phyloP scores from a whole-genome alignment of 2,888 invertebrate species.

The Nemapogon koenigi region DNA sequence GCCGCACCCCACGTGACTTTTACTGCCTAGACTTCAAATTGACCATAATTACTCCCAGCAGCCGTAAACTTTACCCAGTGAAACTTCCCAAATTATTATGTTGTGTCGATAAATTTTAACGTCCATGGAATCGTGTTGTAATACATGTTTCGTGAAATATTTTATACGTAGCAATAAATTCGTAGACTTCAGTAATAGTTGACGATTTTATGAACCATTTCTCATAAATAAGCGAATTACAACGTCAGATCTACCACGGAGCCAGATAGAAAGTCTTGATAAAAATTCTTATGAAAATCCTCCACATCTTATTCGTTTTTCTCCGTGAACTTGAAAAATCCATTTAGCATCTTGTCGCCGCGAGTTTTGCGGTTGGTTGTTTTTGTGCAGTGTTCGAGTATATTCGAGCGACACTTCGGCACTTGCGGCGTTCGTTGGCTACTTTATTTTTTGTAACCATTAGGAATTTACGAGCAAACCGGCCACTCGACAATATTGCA shows the following conservation, averaged over 20 bases:
- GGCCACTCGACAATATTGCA: slow-evolving; percentile 61
- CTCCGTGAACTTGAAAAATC: slow-evolving; percentile 42
- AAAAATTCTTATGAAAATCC: too few species aligned
- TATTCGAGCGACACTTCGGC: slow-evolving; percentile 28
- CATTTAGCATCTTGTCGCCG: slow-evolving; percentile 33
- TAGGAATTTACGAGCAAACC: slow-evolving; percentile 58
- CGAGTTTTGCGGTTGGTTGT: slow-evolving; percentile 44
- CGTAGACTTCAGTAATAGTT: too few species aligned
- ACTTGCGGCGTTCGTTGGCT: slow-evolving; percentile 25
- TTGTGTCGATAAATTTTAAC: too few species aligned
- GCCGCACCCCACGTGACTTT: slow-evolving; percentile 4
- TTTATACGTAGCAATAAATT: slow-evolving; percentile 4
- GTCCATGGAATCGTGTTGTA: not conserved
- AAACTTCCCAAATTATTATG: too few species aligned
- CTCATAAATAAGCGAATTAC: too few species aligned
- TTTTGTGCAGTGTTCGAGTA: slow-evolving; percentile 30
- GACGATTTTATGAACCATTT: too few species aligned
- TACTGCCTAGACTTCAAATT: slow-evolving; percentile 6
- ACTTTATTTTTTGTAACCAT: slow-evolving; percentile 54
- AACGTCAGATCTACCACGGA: too few species aligned
- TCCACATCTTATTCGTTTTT: too few species aligned
- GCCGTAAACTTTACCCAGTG: not conserved
- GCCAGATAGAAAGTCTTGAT: too few species aligned
- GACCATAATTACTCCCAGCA: slow-evolving; percentile 4
- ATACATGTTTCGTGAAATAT: too few species aligned